Evolutionary conservation across 92 coral and sea anemone species (phyloP), one percentile per base, ranked within the genome.

Genomic region (Montipora capitata): DNA sequence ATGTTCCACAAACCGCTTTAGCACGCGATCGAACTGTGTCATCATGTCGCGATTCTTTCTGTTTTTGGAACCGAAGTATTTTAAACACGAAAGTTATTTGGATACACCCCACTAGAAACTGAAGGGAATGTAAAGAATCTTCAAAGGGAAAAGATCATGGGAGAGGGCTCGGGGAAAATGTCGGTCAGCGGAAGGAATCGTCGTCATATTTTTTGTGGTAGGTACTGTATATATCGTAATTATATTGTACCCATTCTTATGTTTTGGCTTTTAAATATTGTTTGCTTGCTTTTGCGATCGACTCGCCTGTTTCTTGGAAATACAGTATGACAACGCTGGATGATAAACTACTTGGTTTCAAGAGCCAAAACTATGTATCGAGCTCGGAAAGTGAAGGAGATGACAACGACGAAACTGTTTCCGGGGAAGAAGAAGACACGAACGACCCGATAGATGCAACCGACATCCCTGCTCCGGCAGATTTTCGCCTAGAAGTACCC

Each of bases 311-410:
- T 27, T 27, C 35, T 1, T 27, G 35, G 35, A 27, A 27, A 27
- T 27, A 27, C 35, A 27, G 35, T 1, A 94, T 94, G 97, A 77
- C 97, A 9, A 82, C 92, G 45, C 17, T 94, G 40, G 99, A 96
- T 42, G 98, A 97, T 62, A 96, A 95, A 87, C 59, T 97, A 35
- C 93, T 97, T 45, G 99, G 99, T 44, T 90, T 82, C 52, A 97
- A 94, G 74, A 82, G 84, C 43, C 95, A 97, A 59, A 97, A 97
- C 87, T 97, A 97, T 75, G 93, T 93, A 27, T 97, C 99, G 12
- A 97, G 99, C 81, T 97, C 99, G 2, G 99, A 97, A 74, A 93
- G 98, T 78, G 99, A 97, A 80, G 95, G 85, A 51, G 97, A 92
- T 71, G 92, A 92, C 43, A 92, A 88, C 2, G 93, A 84, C 48